Base-by-base conservation (phyloP, 2,797 vertebrate species). In the Rhincodon typus region DNA sequence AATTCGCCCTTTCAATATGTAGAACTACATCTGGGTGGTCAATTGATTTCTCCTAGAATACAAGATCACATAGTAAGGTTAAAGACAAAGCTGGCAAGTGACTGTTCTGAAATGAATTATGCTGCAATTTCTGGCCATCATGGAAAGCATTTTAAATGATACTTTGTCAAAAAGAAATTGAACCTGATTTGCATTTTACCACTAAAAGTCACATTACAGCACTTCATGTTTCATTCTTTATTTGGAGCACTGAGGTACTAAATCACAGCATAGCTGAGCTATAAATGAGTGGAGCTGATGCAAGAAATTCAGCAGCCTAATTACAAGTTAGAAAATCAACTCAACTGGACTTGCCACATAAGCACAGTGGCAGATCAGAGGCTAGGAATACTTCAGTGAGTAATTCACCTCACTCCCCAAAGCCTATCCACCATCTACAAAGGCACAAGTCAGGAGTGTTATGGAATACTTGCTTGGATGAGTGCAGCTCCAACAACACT, bases 1-100 rank as follows among this genome's bases (percentile, higher is more conserved):
- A 97, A 2, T 96, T 34, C 0, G 96, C 96, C 74, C 97, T 97
- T 96, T 97, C 97, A 0, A 97, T 96, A 88, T 96, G 97, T 96
- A 97, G 96, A 42, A 96, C 96, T 0, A 94, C 96, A 95, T 95
- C 96, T 94, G 95, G 46, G 70, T 67, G 94, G 88, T 69, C 96
- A 46, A 93, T 30, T 95, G 96, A 96, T 57, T 95, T 96, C 38
- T 96, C 94, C 96, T 97, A 53, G 50, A 25, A 70, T 1, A 79
- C 5, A 72, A 72, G 96, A 67, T 67, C 23, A 93, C 66, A 93
- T 19, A 69, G 19, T n/a, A 93, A 67, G 12, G 8, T 69, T 21
- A 93, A 93, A 67, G 66, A 38, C 23, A 38, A 57, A n/a, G 15
- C 3, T 67, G 62, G 7, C 23, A 12, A 93, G 21, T 93, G 90